phyloP scores from a whole-genome alignment of 2,797 vertebrate genomes.

The Denticeps clupeoides region DNA sequence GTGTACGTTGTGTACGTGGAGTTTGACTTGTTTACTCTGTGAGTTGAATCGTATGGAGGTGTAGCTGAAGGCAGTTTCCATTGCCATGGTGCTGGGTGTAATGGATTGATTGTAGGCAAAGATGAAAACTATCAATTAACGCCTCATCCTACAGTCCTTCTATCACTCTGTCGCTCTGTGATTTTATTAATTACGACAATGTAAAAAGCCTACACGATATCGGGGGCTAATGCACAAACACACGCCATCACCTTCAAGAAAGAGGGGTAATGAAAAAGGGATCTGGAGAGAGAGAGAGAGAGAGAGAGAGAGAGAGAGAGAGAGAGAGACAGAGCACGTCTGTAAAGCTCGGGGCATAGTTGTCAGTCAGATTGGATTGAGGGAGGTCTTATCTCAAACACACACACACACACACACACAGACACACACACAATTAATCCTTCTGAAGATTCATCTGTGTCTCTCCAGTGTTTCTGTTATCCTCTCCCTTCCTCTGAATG shows the following conservation, averaged over 20 bases:
- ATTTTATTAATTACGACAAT: not conserved
- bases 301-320: not conserved
- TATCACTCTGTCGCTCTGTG: not conserved
- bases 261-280: not conserved
- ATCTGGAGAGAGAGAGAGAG: no score
- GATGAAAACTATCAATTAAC: not conserved
- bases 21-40: no score
- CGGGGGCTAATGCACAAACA: not conserved
- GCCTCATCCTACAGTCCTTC: not conserved
- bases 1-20: no score
- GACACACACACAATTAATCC: slow-evolving; percentile 62
- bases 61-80: not conserved
- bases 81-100: not conserved
- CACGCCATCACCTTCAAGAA: not conserved
- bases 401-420: slow-evolving; percentile 69
- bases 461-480: no score
- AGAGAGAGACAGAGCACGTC: slow-evolving; percentile 10
- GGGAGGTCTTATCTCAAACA: slow-evolving; percentile 82
- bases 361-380: slow-evolving; percentile 81
- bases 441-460: no score
- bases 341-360: slow-evolving; percentile 29
- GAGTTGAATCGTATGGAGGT: no score
- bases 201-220: not conserved
- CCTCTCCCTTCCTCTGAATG: no score
- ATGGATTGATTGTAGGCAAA: not conserved